Base-by-base conservation (phyloP, 2,113 vertebrate genomes). In the Cephalopholis sonnerati region DNA sequence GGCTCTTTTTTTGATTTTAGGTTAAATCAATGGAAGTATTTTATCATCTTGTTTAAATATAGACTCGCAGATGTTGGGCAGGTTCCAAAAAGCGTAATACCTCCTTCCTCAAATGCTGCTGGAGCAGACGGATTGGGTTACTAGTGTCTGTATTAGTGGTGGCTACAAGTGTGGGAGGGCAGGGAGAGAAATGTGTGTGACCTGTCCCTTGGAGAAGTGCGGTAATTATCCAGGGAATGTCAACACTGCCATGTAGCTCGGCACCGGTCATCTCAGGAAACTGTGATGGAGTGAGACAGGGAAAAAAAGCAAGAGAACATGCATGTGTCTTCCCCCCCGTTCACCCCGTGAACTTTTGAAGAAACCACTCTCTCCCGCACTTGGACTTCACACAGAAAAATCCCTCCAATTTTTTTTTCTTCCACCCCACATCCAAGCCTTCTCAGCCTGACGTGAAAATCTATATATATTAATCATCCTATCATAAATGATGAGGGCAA, bases 201-300 rank as follows among this genome's bases (percentile, higher is more conserved):
- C 74, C 75, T 82, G 68, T 79, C 69, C 84, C 54, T 81, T 2
- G 10, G 29, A 55, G 46, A 76, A 81, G 74, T 84, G 83, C 18
- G 29, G 55, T 81, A 74, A 89, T 85, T 70, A 86, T 76, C 50
- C 66, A 41, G 70, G 65, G 87, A 88, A 85, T 77, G 82, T 91
- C 89, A 85, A 83, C 68, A 77, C 81, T 77, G 90, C 73, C 71
- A 70, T 2, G 2, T 50, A 63, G 67, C 27, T 20, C 32, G 7
- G 32, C 32, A 36, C 32, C 7, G 72, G 54, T 75, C 69, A 66
- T 62, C 73, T 53, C n/a, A 50, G 71, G 22, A 62, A 83, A 58
- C 27, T 12, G 11, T 76, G 32, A 36, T 7, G 32, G 39, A 9
- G 22, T 10, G 69, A 22, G 27, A 13, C 3, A 15, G 22, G 24